A percentile compares a stretch with the other conserved stretches of the same genome.
Evolutionary conservation across 2,888 invertebrate species (phyloP).

Genomic region (Amiota mariae): DNA sequence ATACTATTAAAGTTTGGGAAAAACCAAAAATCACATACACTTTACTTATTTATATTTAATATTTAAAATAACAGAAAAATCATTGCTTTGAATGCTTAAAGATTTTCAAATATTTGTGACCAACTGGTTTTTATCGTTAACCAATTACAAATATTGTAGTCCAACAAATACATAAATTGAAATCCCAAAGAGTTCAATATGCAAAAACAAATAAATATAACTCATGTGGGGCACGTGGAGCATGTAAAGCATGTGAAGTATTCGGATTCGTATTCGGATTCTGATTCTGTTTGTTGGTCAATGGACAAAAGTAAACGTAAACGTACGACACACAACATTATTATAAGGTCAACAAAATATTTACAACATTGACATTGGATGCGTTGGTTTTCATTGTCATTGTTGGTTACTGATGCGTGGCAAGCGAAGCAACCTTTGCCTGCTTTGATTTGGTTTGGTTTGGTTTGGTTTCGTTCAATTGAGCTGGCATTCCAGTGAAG

Average conservation of each 20-base stretch:
- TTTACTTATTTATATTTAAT: neutral
- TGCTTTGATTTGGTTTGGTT: slow-evolving; percentile 21
- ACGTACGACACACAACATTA: slow-evolving; percentile 6
- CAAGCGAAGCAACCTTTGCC: slow-evolving; percentile 41
- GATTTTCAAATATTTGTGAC: neutral
- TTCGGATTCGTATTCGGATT: no score
- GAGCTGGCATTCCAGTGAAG: slow-evolving; percentile 36
- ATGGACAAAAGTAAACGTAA: neutral
- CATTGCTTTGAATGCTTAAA: neutral
- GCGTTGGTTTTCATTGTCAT: slow-evolving; percentile 32
- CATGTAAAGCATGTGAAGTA: neutral
- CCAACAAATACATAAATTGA: neutral
- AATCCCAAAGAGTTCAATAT: slow-evolving; percentile 11
- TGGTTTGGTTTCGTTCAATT: slow-evolving; percentile 23
- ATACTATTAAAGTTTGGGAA: neutral
- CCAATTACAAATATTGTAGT: slow-evolving; percentile 1
- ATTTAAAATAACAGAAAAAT: neutral
- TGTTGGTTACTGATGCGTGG: slow-evolving; percentile 37
- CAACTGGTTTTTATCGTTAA: slow-evolving; percentile 2
- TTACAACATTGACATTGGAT: slow-evolving; percentile 58
- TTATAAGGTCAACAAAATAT: slow-evolving; percentile 36
- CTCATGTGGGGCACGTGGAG: neutral
- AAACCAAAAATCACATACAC: neutral
- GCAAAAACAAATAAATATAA: neutral
- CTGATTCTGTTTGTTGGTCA: no score